Base-by-base conservation (phyloP, 2,113 vertebrate species). In the Paraplagusia blochii region DNA sequence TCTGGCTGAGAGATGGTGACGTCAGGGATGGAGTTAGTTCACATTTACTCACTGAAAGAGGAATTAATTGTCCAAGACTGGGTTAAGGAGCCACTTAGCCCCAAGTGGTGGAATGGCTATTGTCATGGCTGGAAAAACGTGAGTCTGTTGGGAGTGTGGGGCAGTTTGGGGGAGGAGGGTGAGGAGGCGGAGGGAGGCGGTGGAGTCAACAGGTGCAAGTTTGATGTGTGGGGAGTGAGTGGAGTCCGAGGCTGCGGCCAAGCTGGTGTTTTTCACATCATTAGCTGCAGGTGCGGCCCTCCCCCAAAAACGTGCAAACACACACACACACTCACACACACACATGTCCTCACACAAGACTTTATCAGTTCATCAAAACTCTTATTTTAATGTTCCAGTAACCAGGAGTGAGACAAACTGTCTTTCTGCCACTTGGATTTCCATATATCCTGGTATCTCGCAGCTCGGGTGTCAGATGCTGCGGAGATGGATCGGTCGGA, bases 401-500 rank as follows among this genome's bases (percentile, higher is more conserved):
- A 45, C n/a, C 9, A 58, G 72, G 78, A 81, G 70, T 43, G 7
- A 55, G 66, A 9, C 11, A 40, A 50, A 49, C 17, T 68, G 75
- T 83, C 65, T 79, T 76, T 84, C 74, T 73, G 76, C 71, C 72
- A 36, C 43, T 66, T 38, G 19, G 10, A 53, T 11, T 11, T 1
- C 14, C 14, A 51, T 53, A 61, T 53, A 55, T 67, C 65, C 80
- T 60, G 64, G 73, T 72, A 29, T 78, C 54, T 56, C 55, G 47
- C 52, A 69, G 14, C 8, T 47, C 18, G 69, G 60, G 72, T 79
- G 69, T 82, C 77, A 81, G 79, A 86, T 85, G 82, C 86, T 89
- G 84, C 54, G 4, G 77, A 85, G 84, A 89, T 85, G 82, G 85
- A 85, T 87, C 75, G 82, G 80, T 87, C 76, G 85, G 84, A 83